These are phyloP conservation scores for Pitangus sulphuratus DNA, from an alignment of 2,797 vertebrate genomes.

Conservation along the genomic window DNA sequence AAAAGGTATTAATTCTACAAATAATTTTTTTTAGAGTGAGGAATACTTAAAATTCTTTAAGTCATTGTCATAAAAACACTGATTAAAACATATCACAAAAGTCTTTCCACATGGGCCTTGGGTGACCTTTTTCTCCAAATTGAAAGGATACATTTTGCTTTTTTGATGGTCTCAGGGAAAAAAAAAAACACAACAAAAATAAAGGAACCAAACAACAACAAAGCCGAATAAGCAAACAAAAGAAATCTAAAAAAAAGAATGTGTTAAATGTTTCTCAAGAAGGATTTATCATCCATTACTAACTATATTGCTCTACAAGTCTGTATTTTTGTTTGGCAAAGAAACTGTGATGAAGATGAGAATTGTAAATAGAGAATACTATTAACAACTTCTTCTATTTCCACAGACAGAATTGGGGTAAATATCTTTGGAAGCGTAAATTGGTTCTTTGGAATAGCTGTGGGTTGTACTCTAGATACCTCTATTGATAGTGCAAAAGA, in stretches of 20 bases:
- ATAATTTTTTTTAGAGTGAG: background rate
- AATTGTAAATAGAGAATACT: background rate
- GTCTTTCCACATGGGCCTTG: background rate
- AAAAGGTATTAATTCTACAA: background rate
- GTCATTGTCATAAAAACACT: background rate
- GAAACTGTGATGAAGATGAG: background rate
- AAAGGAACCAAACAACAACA: background rate
- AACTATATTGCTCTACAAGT: background rate
- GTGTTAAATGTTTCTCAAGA: background rate
- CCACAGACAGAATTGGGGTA: background rate
- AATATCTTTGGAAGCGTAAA: background rate
- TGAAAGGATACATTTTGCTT: background rate
- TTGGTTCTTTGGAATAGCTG: background rate
- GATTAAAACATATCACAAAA: background rate
- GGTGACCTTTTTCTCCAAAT: background rate
- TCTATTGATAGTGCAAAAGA: background rate
- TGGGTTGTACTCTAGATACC: background rate
- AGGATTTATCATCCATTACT: background rate
- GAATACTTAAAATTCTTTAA: background rate
- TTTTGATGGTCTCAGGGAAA: background rate
- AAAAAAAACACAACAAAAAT: background rate
- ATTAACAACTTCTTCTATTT: background rate
- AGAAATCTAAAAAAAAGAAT: background rate
- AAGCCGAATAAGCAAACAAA: too few species aligned
- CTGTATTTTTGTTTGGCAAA: constrained; percentile 6